Conservation (phyloP, 2,888 invertebrate genomes). For the Mythimna ferrago region DNA sequence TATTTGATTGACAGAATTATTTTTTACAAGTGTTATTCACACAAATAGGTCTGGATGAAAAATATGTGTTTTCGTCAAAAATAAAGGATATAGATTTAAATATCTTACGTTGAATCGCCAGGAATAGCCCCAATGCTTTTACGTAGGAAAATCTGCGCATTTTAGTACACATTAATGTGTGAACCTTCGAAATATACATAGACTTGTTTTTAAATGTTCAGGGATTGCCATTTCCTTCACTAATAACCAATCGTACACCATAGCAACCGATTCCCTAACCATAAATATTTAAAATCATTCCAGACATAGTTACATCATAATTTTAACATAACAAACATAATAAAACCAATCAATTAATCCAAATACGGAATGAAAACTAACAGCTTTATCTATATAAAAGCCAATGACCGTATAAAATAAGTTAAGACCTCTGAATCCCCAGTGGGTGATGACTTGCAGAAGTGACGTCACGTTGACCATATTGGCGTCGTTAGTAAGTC, state of each 20-base stretch:
- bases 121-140: no score
- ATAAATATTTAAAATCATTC: conserved; percentile 2
- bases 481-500: conserved; percentile 38
- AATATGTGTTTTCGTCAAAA: no score
- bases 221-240: no score
- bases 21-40: no score
- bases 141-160: no score
- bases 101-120: no score
- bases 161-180: no score
- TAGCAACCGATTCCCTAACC: not conserved
- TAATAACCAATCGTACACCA: not conserved
- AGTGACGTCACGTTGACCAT: conserved; percentile 57
- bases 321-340: not conserved
- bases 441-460: conserved; percentile 45
- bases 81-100: no score
- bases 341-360: conserved; percentile 42
- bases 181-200: no score
- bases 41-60: no score
- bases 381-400: conserved; percentile 34
- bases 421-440: conserved; percentile 32
- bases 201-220: no score
- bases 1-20: not conserved
- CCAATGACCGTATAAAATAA: conserved; percentile 48
- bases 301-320: conserved; percentile 35
- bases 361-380: conserved; percentile 34